A percentile compares a stretch with the other conserved stretches of the same genome.
These are phyloP conservation scores for Linnaemya vulpina DNA, from an alignment of 2,888 invertebrate genomes.

Conservation along the genomic window DNA sequence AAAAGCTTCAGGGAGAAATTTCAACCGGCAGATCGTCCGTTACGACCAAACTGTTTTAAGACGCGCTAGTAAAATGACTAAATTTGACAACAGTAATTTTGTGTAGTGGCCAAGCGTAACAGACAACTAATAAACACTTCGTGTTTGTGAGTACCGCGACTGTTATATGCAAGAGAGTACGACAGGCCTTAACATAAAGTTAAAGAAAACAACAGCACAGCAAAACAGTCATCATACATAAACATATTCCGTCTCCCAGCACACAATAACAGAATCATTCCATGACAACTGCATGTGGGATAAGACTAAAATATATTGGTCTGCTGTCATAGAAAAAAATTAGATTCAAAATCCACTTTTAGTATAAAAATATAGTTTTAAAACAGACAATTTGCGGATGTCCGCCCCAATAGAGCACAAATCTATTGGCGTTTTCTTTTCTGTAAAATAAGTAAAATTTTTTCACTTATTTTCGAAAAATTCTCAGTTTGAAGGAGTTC, in stretches of 20 bases:
- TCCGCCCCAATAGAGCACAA: too few relatives aligned
- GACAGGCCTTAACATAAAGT: conserved; percentile 59
- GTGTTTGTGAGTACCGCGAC: conserved; percentile 57
- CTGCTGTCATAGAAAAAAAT: too few relatives aligned
- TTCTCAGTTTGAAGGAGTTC: too few relatives aligned
- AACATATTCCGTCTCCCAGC: neutral
- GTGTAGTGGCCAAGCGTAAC: conserved; percentile 49
- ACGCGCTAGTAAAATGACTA: conserved; percentile 78
- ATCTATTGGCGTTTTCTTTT: too few relatives aligned
- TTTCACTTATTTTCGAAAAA: too few relatives aligned
- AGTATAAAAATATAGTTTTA: too few relatives aligned
- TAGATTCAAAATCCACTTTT: too few relatives aligned
- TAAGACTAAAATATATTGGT: too few relatives aligned
- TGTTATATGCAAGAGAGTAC: conserved; percentile 58
- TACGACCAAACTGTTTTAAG: conserved; percentile 74
- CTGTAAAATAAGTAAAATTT: too few relatives aligned
- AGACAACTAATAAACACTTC: conserved; percentile 35
- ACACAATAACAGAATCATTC: neutral
- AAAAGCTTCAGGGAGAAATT: conserved; percentile 31
- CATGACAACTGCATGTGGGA: too few relatives aligned
- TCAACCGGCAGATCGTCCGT: conserved; percentile 61
- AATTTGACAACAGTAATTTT: conserved; percentile 72
- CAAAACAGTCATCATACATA: conserved; percentile 10
- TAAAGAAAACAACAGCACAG: conserved; percentile 24
- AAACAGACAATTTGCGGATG: too few relatives aligned